phyloP scores from a whole-genome alignment of 2,888 invertebrate genomes.

The Noctua comes region DNA sequence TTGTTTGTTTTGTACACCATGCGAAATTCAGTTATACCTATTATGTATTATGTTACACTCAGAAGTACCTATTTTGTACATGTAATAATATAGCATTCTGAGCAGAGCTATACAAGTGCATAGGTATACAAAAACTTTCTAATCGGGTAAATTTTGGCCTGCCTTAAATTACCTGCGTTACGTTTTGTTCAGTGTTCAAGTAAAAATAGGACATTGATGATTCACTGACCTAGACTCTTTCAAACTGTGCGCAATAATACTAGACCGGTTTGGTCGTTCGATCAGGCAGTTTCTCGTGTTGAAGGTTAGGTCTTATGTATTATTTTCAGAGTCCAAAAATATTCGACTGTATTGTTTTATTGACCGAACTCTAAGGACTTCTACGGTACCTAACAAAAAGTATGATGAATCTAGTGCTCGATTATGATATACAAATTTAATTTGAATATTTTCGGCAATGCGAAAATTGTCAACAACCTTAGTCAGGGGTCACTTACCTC shows the following conservation, averaged over 20 bases:
- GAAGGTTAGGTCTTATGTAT: constrained; percentile 6
- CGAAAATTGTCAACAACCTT: constrained; percentile 73
- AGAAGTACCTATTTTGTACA: background rate
- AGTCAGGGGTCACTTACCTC: constrained; percentile 79
- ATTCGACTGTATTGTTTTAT: background rate
- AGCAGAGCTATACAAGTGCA: background rate
- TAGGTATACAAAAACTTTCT: background rate
- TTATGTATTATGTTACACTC: too few species aligned
- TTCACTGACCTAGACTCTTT: background rate
- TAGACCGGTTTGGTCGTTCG: constrained; percentile 23
- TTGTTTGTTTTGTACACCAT: background rate
- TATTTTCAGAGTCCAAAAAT: background rate
- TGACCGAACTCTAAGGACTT: background rate
- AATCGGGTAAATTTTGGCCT: background rate
- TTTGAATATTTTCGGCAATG: constrained; percentile 54
- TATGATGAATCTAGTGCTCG: background rate
- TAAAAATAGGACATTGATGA: background rate
- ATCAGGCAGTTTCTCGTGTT: background rate
- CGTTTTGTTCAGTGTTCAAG: background rate
- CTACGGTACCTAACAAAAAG: background rate
- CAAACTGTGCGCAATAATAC: background rate
- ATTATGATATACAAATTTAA: constrained; percentile 16
- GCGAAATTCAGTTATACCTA: background rate
- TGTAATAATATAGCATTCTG: background rate
- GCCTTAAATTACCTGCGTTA: background rate